phyloP scores from a whole-genome alignment of 2,113 vertebrate genomes.

The Rhadina sibilatrix region DNA sequence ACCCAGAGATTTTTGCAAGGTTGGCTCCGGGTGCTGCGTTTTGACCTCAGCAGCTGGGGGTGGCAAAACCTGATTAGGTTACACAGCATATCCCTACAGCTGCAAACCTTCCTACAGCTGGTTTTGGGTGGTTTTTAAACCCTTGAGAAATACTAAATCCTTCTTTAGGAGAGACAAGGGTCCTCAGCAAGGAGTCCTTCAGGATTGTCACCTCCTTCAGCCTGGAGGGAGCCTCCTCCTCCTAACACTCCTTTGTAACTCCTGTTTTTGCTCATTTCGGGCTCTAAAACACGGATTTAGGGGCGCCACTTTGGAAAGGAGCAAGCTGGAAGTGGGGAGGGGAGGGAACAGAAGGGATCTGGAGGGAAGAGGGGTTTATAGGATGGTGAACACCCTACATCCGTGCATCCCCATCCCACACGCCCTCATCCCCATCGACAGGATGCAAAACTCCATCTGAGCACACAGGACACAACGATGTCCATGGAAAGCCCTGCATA shows the following conservation, averaged over 20 bases:
- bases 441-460: neutral
- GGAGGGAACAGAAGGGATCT: neutral
- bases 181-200: neutral
- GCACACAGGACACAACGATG: accelerated
- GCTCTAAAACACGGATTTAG: neutral
- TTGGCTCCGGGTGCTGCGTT: neutral
- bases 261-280: neutral
- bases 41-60: neutral
- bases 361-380: neutral
- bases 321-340: neutral
- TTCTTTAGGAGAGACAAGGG: neutral
- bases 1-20: neutral
- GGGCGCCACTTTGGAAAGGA: neutral
- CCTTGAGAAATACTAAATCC: neutral
- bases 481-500: neutral
- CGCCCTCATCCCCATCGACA: neutral
- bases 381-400: accelerated
- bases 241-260: accelerated
- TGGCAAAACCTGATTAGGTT: neutral
- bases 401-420: accelerated
- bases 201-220: neutral
- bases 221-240: neutral
- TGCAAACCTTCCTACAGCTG: neutral
- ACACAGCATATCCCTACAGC: neutral
- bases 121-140: accelerated